Evolutionary conservation across 2,797 vertebrate genomes (phyloP).

Genomic region (Agapornis canus): DNA sequence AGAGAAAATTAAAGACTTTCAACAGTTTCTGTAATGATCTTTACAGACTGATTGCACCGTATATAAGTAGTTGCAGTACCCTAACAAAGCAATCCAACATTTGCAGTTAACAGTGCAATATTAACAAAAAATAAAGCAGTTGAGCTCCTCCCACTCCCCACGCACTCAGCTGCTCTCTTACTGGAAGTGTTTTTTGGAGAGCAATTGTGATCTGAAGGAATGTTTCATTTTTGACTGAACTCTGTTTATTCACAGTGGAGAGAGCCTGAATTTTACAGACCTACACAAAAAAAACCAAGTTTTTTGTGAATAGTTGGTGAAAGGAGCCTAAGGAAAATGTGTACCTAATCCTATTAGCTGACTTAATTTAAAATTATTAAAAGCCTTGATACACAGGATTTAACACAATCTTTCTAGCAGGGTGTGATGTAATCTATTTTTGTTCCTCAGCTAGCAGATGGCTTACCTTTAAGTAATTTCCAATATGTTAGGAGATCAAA

Average conservation of each 20-base stretch:
- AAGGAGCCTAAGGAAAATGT: constrained; percentile 78
- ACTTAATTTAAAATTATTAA: constrained; percentile 86
- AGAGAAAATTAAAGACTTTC: neutral
- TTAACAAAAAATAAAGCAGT: neutral
- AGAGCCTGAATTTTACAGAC: constrained; percentile 72
- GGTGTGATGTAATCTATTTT: constrained; percentile 92
- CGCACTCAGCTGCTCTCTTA: neutral
- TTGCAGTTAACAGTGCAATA: neutral
- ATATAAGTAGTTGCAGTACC: neutral
- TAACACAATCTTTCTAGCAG: constrained; percentile 85
- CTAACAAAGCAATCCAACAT: neutral
- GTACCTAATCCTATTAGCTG: constrained; percentile 89
- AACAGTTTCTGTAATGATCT: neutral
- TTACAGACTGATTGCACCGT: neutral
- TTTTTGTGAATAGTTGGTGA: constrained; percentile 72
- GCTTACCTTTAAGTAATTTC: constrained; percentile 94
- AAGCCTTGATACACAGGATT: constrained; percentile 82
- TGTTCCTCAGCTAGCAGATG: constrained; percentile 84
- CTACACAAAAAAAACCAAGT: constrained; percentile 17
- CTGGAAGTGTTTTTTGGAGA: constrained; percentile 29
- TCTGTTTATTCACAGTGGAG: constrained; percentile 62
- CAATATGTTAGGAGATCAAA: constrained; percentile 90
- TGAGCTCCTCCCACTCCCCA: neutral
- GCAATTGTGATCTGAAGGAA: constrained; percentile 49
- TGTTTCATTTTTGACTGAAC: constrained; percentile 48